Conservation (phyloP, 2,888 invertebrate genomes). For the Diachrysia chrysitis region DNA sequence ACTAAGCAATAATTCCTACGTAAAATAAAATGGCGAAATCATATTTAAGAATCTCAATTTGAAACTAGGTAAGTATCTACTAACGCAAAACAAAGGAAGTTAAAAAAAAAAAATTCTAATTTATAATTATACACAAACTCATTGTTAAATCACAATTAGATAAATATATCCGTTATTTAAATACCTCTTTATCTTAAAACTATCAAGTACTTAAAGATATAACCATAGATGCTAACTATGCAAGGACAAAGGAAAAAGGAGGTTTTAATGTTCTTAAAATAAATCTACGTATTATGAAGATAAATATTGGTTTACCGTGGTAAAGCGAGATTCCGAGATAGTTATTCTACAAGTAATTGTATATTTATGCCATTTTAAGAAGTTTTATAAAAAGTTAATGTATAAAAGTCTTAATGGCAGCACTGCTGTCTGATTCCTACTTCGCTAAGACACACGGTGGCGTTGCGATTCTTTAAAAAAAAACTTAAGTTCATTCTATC, state of each 20-base stretch:
- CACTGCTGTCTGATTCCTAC: too few relatives aligned
- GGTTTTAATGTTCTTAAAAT: conserved; percentile 23
- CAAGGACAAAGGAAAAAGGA: conserved; percentile 47
- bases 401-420: too few relatives aligned
- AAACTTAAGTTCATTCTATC: too few relatives aligned
- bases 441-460: too few relatives aligned
- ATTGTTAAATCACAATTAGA: conserved; percentile 7
- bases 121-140: background rate
- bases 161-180: conserved; percentile 19
- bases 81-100: background rate
- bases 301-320: conserved; percentile 26
- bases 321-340: background rate
- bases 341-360: background rate
- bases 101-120: background rate
- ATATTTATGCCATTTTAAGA: background rate
- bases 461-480: too few relatives aligned
- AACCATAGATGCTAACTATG: conserved; percentile 23
- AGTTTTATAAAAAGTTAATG: too few relatives aligned
- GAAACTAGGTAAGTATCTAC: background rate
- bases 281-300: conserved; percentile 5
- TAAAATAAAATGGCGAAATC: too few relatives aligned
- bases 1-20: too few relatives aligned
- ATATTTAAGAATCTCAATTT: background rate
- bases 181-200: conserved; percentile 19
- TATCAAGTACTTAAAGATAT: conserved; percentile 25